Base-by-base conservation (phyloP, 2,113 vertebrate genomes). In the Phocoena sinus region DNA sequence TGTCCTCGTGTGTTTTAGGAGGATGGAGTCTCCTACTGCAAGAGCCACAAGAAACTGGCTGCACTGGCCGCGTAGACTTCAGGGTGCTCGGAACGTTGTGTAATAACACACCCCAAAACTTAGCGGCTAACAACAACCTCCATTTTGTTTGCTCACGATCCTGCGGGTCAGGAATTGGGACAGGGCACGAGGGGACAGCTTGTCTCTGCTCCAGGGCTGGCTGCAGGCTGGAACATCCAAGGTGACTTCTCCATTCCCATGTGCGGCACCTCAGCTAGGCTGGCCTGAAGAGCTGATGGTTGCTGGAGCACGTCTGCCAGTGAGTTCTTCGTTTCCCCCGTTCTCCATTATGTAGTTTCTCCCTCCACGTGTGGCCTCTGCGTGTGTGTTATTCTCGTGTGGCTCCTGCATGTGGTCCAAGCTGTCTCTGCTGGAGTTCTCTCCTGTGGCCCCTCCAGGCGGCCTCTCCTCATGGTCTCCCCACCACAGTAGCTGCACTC, bases 281-380 rank as follows among this genome's bases (percentile, higher is more conserved):
- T 1, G 58, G 76, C 58, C 67, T 1, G 0, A 26, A 14, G 5
- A 4, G 53, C 1, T 0, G 12, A 15, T 5, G 31, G 21, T 2
- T 9, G 50, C 63, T 18, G 38, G 63, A 8, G 20, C 92, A 8
- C 6, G 20, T 28, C 88, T 21, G 50, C 28, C 21, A 0, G 21
- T 28, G 1, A 28, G 73, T 38, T 17, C 76, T 18, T 1, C 0
- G 26, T 21, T 41, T 41, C 84, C 33, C 31, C 11, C 0, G 12
- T 8, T 63, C 63, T 9, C 50, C 71, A 13, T 12, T 6, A 33
- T 3, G 8, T 0, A 31, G 14, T 3, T 12, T 28, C 53, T 70
- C n/a, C 62, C 74, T 92, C 53, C 70, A 36, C 11, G 1, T 2
- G 33, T 60, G 47, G 41, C 74, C 74, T 94, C 74, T 58, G 33